Evolutionary conservation across 2,888 invertebrate genomes (phyloP), one percentile per base, ranked within the genome.

Genomic region (Cataglyphis rosenhaueri): DNA sequence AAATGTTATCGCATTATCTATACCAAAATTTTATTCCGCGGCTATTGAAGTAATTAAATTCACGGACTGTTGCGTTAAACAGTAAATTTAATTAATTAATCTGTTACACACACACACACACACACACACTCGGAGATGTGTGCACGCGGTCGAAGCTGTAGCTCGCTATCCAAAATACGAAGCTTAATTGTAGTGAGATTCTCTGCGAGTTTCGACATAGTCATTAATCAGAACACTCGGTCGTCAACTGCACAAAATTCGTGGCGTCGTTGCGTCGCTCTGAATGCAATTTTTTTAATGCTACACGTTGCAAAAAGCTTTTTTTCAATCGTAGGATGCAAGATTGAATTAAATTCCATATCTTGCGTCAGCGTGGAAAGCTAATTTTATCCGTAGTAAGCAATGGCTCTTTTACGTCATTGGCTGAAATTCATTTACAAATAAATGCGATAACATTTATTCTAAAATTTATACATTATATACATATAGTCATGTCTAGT

Each of bases 11-110:
- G 18, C n/a, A 18, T 12, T 32, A 15, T n/a, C 18, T 59, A 52
- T 52, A 12, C 8, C 70, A 35, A 68, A 82, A 68, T 59, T 78
- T 62, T 79, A 70, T 62, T 35, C 5, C n/a, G 21, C 21, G 3
- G n/a, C n/a, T 55, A 68, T 62, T 52, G 62, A 62, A 57, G 44
- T 82, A 78, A 82, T 82, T 78, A 70, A 52, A 68, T 70, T 82
- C 44, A 70, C 55, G 61, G 75, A 12, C 52, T 32, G 68, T 62
- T 78, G 62, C 79, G 62, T 78, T 78, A 70, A 75, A 35, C 59
- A 38, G 75, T 65, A 75, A 70, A 82, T 82, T 79, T 78, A 70
- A 82, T 82, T 82, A 79, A 82, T 82, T 82, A 70, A 78, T 82
- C 29, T 57, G 29, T 2, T 29, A 29, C 29, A 29, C 29, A 29